Evolutionary conservation across 2,797 vertebrate species (phyloP), one percentile per base, ranked within the genome.

Genomic region (Melanotaenia parkinsoni): DNA sequence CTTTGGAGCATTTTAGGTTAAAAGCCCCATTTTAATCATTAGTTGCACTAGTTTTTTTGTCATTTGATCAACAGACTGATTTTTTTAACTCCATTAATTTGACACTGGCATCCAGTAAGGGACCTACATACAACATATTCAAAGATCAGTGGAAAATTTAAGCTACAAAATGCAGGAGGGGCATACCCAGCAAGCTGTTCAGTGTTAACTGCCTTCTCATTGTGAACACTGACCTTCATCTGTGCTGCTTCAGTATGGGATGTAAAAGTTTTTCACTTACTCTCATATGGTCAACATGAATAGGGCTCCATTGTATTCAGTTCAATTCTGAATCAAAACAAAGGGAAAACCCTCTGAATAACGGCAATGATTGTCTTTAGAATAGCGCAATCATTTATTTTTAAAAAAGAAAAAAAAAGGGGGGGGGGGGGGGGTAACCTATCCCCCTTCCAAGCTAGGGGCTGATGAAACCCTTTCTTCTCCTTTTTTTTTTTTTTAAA

Each of bases 181-280:
- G 4, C 45, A 60, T n/a, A 30, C 11, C 5, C 50, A 14, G 51
- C 22, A 53, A 26, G 24, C 51, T 24, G 51, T 50, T 50, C 47
- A 63, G 18, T 26, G 28, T 43, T 10, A 22, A 26, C 33, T 22
- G 32, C 32, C 33, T 63, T 24, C 16, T 38, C 45, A 33, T 11
- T 13, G 14, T 64, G 50, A 68, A 22, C 35, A 5, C 35, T 32
- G 71, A 58, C 72, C 47, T 81, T 50, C 53, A 32, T 47, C 35
- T 47, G n/a, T 50, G 47, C 54, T 13, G 14, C 38, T 43, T 47
- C 47, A 38, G 11, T 50, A 5, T 50, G 45, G 4, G 45, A 47
- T 10, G n/a, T 50, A 45, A 47, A 47, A 47, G 2, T 14, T 3
- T n/a, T 22, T 51, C n/a, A 11, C 47, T 40, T 40, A 40, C 8